A percentile compares a stretch with the other conserved stretches of the same genome.
These are phyloP conservation scores for Acleris literana DNA, from an alignment of 2,888 invertebrate species.

Conservation along the genomic window DNA sequence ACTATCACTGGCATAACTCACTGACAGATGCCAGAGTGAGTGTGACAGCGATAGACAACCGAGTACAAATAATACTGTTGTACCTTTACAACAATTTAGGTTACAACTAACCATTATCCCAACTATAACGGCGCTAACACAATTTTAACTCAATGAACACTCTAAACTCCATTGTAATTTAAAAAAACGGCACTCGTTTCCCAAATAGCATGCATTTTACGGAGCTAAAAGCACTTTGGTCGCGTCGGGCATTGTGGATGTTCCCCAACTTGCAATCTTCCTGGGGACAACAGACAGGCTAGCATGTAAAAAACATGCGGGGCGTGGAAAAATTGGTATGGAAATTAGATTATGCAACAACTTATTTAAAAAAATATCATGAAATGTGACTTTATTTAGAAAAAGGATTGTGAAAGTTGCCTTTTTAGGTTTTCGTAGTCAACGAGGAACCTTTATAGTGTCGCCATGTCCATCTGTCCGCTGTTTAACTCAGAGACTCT, in stretches of 20 bases:
- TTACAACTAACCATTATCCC: too few relatives aligned
- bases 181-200: slow-evolving; percentile 20
- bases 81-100: too few relatives aligned
- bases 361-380: background rate
- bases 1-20: too few relatives aligned
- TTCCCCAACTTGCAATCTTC: slow-evolving; percentile 30
- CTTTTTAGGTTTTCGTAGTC: too few relatives aligned
- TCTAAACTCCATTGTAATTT: slow-evolving; percentile 24
- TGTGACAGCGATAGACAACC: too few relatives aligned
- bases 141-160: background rate
- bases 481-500: too few relatives aligned
- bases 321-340: slow-evolving; percentile 17
- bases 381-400: background rate
- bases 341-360: slow-evolving; percentile 20
- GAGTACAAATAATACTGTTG: too few relatives aligned
- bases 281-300: slow-evolving; percentile 12
- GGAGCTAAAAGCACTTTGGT: slow-evolving; percentile 34
- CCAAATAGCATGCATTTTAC: slow-evolving; percentile 27
- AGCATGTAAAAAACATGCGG: slow-evolving; percentile 12
- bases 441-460: too few relatives aligned
- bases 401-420: too few relatives aligned
- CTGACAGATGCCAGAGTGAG: too few relatives aligned
- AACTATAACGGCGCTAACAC: too few relatives aligned
- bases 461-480: too few relatives aligned
- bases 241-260: slow-evolving; percentile 23